A percentile compares a stretch with the other conserved stretches of the same genome.
Evolutionary conservation across 2,888 invertebrate species (phyloP).

Genomic region (Microdon myrmicae): DNA sequence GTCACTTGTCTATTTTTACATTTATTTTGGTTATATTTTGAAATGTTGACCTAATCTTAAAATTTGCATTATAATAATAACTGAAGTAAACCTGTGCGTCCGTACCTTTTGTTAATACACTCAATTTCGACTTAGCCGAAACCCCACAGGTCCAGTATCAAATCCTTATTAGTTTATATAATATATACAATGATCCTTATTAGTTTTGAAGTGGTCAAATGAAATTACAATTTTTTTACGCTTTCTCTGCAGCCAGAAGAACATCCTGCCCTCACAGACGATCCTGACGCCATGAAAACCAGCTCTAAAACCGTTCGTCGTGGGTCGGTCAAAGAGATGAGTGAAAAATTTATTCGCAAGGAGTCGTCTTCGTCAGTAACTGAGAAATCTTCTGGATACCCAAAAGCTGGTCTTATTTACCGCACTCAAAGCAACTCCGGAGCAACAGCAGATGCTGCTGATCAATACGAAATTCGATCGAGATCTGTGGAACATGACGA

Average conservation of each 20-base stretch:
- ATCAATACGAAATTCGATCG: slow-evolving; percentile 56
- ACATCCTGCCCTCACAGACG: slow-evolving; percentile 23
- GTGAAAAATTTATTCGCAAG: slow-evolving; percentile 82
- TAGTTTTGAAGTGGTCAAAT: not conserved
- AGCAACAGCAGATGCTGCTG: slow-evolving; percentile 62
- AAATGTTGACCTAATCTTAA: no score
- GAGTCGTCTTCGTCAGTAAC: slow-evolving; percentile 61
- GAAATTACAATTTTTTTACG: not conserved
- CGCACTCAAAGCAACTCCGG: slow-evolving; percentile 68
- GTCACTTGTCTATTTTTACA: no score
- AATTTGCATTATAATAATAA: no score
- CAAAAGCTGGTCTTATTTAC: slow-evolving; percentile 80
- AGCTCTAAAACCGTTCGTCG: slow-evolving; percentile 69
- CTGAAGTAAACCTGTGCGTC: no score
- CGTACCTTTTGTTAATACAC: no score
- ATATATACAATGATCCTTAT: no score
- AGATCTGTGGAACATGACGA: slow-evolving; percentile 37
- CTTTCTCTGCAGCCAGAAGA: slow-evolving; percentile 19
- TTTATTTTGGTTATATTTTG: no score
- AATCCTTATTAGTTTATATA: no score
- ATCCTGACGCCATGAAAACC: slow-evolving; percentile 16
- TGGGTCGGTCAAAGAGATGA: slow-evolving; percentile 80
- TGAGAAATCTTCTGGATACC: slow-evolving; percentile 68
- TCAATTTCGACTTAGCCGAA: no score
- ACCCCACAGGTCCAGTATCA: no score